Percentiles rank a stretch among this genome's conserved stretches.
Conservation (phyloP, 2,888 invertebrate species). For the Pyrrhosoma nymphula region DNA sequence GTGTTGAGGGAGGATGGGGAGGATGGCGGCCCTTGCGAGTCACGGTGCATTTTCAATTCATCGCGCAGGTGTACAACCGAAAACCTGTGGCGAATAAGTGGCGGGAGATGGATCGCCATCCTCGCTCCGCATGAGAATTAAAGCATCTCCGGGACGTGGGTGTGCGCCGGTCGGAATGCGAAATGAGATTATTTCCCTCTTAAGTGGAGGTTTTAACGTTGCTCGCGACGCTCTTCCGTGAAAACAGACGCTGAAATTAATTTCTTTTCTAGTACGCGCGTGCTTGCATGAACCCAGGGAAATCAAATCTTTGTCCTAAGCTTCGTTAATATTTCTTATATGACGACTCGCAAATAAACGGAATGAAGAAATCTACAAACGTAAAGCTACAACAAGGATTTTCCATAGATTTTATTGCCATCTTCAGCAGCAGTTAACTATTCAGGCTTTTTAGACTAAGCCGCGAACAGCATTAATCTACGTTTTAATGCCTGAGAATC, state of each 20-base stretch:
- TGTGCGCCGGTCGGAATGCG: not conserved
- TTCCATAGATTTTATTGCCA: no score
- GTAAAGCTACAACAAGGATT: no score
- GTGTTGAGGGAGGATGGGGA: not conserved
- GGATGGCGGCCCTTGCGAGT: not conserved
- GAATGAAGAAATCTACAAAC: no score
- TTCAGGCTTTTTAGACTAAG: no score
- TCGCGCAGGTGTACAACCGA: conserved; percentile 5
- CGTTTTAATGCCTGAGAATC: no score
- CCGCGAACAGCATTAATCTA: no score
- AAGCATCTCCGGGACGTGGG: not conserved
- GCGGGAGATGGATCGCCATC: not conserved
- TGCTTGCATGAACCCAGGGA: not conserved
- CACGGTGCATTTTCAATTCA: conserved; percentile 36
- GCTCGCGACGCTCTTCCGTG: not conserved
- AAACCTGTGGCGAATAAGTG: not conserved
- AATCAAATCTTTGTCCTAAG: no score
- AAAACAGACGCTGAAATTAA: not conserved
- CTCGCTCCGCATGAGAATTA: not conserved
- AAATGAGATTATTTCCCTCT: conserved; percentile 23
- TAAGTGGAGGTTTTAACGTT: not conserved
- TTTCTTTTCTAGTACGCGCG: not conserved
- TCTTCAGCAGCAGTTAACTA: no score
- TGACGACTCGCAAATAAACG: no score
- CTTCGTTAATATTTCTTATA: no score